Evolutionary conservation across 2,113 vertebrate species (phyloP).

Genomic region (Apistogramma diplotaenia): DNA sequence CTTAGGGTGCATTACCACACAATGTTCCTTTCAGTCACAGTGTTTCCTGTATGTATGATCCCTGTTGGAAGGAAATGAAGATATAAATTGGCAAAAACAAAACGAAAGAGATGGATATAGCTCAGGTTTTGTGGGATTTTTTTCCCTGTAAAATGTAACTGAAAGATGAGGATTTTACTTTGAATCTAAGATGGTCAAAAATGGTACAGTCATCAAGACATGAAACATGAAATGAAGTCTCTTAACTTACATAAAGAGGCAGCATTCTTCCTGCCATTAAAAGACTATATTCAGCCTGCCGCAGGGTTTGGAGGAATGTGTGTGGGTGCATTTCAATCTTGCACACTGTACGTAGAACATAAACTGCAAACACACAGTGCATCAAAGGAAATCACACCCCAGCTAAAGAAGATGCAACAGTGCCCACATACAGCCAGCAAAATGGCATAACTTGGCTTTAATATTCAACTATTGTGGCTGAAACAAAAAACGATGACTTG

Average conservation of each 20-base stretch:
- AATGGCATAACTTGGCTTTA: not conserved
- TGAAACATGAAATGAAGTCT: conserved; percentile 32
- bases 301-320: conserved; percentile 47
- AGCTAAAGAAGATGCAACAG: not conserved
- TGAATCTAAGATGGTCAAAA: not conserved
- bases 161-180: not conserved
- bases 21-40: not conserved
- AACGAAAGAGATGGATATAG: not conserved
- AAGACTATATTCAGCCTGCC: conserved; percentile 52
- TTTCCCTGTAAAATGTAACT: not conserved
- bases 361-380: conserved; percentile 47
- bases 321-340: conserved; percentile 38
- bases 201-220: not conserved
- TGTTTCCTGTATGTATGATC: not conserved
- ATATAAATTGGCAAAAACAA: not conserved
- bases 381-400: conserved; percentile 36
- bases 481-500: not conserved
- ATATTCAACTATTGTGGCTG: not conserved
- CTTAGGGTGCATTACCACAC: not conserved
- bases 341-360: conserved; percentile 40
- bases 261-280: conserved; percentile 47
- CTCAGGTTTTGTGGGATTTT: not conserved
- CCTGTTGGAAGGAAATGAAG: not conserved
- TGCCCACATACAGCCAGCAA: not conserved
- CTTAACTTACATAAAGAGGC: conserved; percentile 20